Evolutionary conservation across 1,140 invertebrate species (phyloP), one percentile per base, ranked within the genome.

Genomic region (Drosophila kurseongensis): DNA sequence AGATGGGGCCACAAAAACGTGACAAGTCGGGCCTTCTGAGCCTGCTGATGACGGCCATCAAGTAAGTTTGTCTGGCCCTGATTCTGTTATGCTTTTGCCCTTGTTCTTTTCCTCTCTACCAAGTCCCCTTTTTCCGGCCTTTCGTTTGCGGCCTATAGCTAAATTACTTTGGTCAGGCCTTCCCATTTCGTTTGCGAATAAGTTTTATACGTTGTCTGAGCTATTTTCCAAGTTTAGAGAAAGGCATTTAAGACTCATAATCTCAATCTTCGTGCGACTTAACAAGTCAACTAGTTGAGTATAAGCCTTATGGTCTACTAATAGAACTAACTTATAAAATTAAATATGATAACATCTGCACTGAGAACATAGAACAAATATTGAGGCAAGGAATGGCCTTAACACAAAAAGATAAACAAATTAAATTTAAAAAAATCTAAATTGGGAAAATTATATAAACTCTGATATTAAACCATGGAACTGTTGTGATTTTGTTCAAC

Each of bases 1-100:
- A 44, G 48, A 45, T 9, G 23, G 51, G 50, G 50, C 32, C 50
- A 57, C 35, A 63, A 52, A 60, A 44, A 71, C 66, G 58, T 65
- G 54, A 73, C 59, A 75, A 75, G 59, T 75, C 38, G 54, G 42
- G 29, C 60, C 72, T 75, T 74, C 50, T 44, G 73, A 61, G 54
- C 73, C 42, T 67, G 47, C 72, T 76, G 73, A 76, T 75, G 73
- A 76, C 27, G 72, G 61, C 54, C 72, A 76, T 76, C 61, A 76
- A 76, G 73, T 36, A 48, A 57, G 72, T 75, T 75, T 75, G 69
- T 47, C 65, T 68, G 65, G 23, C 68, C 27, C 48, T 56, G 60
- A 40, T 55, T 74, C 14, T 32, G 32, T 38, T 45, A 32, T 68
- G 54, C 45, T 38, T 42, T 69, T 36, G 47, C 35, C 62, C 56